Percentiles rank a stretch among this genome's conserved stretches.
Conservation (phyloP, 2,888 invertebrate species). For the Monoplex corrugatus region DNA sequence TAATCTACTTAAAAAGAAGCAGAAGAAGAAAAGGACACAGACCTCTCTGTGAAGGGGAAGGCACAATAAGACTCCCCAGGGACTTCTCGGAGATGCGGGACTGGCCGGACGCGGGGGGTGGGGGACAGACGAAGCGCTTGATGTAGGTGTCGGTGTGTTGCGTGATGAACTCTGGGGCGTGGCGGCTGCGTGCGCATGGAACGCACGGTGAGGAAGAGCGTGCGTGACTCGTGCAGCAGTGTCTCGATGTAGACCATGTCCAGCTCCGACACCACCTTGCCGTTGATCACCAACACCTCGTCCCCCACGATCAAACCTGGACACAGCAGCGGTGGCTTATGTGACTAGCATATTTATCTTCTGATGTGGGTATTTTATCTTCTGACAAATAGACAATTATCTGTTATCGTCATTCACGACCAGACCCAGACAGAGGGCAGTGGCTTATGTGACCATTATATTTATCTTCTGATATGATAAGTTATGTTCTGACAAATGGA, state of each 20-base stretch:
- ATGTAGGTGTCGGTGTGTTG: conserved; percentile 97
- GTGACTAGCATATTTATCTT: too few species aligned
- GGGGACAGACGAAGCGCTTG: conserved; percentile 96
- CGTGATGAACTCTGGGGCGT: conserved; percentile 81
- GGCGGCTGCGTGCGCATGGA: conserved; percentile 89
- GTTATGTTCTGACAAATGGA: too few species aligned
- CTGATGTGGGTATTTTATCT: too few species aligned
- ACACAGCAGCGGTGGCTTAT: not conserved
- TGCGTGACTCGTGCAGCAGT: conserved; percentile 95
- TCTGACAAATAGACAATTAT: too few species aligned
- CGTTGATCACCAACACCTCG: conserved; percentile 99
- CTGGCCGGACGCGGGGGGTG: conserved; percentile 88
- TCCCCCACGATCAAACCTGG: conserved; percentile 97
- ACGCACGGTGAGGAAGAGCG: conserved; percentile 98
- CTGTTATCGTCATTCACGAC: too few species aligned
- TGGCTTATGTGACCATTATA: too few species aligned
- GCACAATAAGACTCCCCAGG: conserved; percentile 95
- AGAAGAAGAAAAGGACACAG: too few species aligned
- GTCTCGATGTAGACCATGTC: conserved; percentile 99
- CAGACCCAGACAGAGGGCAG: too few species aligned
- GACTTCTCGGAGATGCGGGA: conserved; percentile 85
- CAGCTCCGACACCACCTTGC: conserved; percentile 97
- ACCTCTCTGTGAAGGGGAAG: conserved; percentile 84
- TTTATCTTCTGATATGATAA: too few species aligned
- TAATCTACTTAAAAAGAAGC: too few species aligned